These are phyloP conservation scores for Volucella inanis DNA, from an alignment of 2,888 invertebrate genomes.

Conservation along the genomic window DNA sequence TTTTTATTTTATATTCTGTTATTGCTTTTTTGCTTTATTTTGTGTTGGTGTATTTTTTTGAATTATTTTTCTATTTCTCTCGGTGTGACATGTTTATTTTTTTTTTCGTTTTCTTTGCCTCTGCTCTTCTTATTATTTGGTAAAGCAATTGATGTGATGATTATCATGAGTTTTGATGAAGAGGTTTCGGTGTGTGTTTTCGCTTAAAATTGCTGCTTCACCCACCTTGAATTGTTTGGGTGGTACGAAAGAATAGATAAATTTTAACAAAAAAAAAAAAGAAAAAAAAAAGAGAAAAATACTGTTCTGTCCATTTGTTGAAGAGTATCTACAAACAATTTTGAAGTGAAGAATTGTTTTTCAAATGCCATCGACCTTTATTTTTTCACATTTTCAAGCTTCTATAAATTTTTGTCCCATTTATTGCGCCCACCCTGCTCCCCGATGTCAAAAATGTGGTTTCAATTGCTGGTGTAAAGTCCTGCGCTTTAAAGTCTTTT, in stretches of 20 bases:
- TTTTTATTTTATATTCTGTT: slow-evolving; percentile 42
- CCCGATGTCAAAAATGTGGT: neutral
- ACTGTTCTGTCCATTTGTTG: slow-evolving; percentile 17
- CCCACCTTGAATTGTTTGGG: slow-evolving; percentile 6
- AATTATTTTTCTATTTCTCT: slow-evolving; percentile 63
- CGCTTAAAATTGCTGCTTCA: slow-evolving; percentile 6
- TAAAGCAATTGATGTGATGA: slow-evolving; percentile 23
- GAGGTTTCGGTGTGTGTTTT: slow-evolving; percentile 29
- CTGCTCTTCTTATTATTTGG: neutral
- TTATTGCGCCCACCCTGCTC: slow-evolving; percentile 12
- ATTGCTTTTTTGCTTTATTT: slow-evolving; percentile 18
- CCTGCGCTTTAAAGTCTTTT: slow-evolving; percentile 67
- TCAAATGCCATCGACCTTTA: slow-evolving; percentile 70
- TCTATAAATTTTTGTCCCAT: slow-evolving; percentile 49
- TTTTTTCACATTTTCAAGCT: slow-evolving; percentile 29
- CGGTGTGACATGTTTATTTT: slow-evolving; percentile 66
- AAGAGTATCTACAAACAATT: slow-evolving; percentile 7
- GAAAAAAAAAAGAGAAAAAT: slow-evolving; percentile 11
- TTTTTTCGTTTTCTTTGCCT: slow-evolving; percentile 14
- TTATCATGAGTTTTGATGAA: slow-evolving; percentile 56
- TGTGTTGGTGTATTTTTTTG: slow-evolving; percentile 60
- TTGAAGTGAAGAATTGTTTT: slow-evolving; percentile 8
- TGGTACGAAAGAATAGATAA: slow-evolving; percentile 22
- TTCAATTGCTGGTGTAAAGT: slow-evolving; percentile 27
- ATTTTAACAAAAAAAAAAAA: slow-evolving; percentile 6